These are phyloP conservation scores for Cordylochernes scorpioides DNA, from an alignment of 2,888 invertebrate species.

Conservation along the genomic window DNA sequence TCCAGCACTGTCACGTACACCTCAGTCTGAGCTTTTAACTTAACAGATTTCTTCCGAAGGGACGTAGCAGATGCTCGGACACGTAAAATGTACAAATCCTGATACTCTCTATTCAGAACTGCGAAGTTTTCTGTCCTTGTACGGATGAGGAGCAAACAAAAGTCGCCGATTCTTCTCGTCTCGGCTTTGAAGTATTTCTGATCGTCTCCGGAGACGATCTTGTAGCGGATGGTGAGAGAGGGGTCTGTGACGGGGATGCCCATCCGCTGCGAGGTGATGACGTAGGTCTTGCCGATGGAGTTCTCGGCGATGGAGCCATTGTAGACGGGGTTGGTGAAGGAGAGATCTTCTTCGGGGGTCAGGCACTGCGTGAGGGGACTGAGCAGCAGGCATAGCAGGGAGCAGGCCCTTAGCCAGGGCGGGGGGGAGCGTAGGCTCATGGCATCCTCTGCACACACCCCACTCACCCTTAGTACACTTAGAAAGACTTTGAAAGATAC, in stretches of 20 bases:
- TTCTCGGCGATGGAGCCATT: slow-evolving; percentile 79
- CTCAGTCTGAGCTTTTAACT: slow-evolving; percentile 38
- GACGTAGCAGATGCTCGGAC: slow-evolving; percentile 35
- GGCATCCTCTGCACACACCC: too few species aligned
- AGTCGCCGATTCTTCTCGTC: slow-evolving; percentile 58
- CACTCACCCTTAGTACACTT: too few species aligned
- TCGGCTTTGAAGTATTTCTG: slow-evolving; percentile 80
- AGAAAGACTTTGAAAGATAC: too few species aligned
- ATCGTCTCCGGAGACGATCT: slow-evolving; percentile 58
- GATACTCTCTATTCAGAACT: slow-evolving; percentile 73
- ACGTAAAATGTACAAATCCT: slow-evolving; percentile 48
- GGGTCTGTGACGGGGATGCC: slow-evolving; percentile 36
- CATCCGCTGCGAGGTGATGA: slow-evolving; percentile 43
- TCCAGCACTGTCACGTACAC: slow-evolving; percentile 47
- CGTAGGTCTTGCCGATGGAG: slow-evolving; percentile 60
- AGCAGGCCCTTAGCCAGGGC: too few species aligned
- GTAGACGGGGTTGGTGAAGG: slow-evolving; percentile 43
- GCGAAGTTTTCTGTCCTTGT: slow-evolving; percentile 61
- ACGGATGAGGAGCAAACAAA: slow-evolving; percentile 67
- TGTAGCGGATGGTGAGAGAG: slow-evolving; percentile 37
- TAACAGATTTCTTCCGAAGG: slow-evolving; percentile 26
- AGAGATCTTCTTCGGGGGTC: slow-evolving; percentile 5
- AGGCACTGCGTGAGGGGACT: too few species aligned
- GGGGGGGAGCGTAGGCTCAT: too few species aligned
- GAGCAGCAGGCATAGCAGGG: too few species aligned